phyloP scores from a whole-genome alignment of 2,888 invertebrate species.

The Piscicola geometra region DNA sequence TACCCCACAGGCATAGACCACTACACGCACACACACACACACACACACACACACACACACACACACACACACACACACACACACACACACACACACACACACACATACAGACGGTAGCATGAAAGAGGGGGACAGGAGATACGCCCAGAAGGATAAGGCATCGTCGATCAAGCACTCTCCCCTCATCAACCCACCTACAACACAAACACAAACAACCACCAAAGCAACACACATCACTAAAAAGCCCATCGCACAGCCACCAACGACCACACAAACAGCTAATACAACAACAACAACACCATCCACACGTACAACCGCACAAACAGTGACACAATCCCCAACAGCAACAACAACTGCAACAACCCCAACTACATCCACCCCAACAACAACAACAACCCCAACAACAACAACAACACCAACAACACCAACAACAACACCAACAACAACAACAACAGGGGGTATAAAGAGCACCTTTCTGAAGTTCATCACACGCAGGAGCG shows the following conservation, averaged over 20 bases:
- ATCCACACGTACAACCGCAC: background rate
- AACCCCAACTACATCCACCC: no score
- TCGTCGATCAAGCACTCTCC: background rate
- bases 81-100: no score
- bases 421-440: background rate
- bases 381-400: background rate
- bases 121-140: no score
- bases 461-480: constrained; percentile 20
- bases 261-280: no score
- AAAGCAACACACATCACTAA: no score
- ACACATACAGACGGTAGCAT: no score
- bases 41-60: no score
- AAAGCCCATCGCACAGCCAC: no score
- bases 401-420: background rate
- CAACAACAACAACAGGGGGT: background rate
- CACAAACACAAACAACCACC: background rate
- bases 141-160: background rate
- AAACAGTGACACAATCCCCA: background rate
- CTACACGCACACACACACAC: no score
- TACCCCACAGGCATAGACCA: no score
- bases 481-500: constrained; percentile 18
- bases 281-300: background rate
- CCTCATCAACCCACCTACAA: background rate
- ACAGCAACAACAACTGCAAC: background rate
- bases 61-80: no score